Base-by-base conservation (phyloP, 2,888 invertebrate species). In the Apotomis betuletana region DNA sequence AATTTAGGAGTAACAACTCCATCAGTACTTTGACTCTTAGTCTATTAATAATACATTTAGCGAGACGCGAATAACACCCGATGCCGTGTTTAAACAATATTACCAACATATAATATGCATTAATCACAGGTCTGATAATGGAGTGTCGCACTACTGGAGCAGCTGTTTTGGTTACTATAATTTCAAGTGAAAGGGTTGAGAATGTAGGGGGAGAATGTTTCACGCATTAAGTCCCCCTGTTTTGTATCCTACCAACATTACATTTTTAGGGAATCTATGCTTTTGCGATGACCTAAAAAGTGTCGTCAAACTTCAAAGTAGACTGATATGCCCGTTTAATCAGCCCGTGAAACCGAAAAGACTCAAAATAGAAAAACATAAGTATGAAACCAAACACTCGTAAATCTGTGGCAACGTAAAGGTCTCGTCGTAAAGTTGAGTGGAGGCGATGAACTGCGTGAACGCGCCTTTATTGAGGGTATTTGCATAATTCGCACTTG, bases 371-470 rank as follows among this genome's bases (percentile, higher is more conserved):
- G 54, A 49, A 49, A 57, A 41, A 51, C 70, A 27, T 67, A 70
- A 69, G 55, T 13, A 61, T 69, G 49, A 27, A 46, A 46, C 46
- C 38, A 61, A 54, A 61, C 55, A 59, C 3, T 67, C 65, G 65
- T 70, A 70, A 70, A 70, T 55, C 70, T 41, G 38, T 46, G 54
- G 13, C 54, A 55, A 6, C 54, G 36, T 67, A 55, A 70, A 70
- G 65, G n/a, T 61, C 46, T 52, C 52, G n/a, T 55, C 68, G 54
- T 65, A 61, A 57, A 61, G 38, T 52, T 57, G 69, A 69, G 69
- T 64, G 70, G 70, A 60, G 70, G 15, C 70, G 59, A 60, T 55
- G 70, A 70, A 65, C 70, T 69, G 63, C 41, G 51, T 51, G 58
- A 49, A 69, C 64, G 44, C 61, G 27, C 13, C 27, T 62, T 46